Evolutionary conservation across 37 sponge, comb jelly and placozoan genomes (phyloP).

Genomic region (Cliona cf. orientalis): DNA sequence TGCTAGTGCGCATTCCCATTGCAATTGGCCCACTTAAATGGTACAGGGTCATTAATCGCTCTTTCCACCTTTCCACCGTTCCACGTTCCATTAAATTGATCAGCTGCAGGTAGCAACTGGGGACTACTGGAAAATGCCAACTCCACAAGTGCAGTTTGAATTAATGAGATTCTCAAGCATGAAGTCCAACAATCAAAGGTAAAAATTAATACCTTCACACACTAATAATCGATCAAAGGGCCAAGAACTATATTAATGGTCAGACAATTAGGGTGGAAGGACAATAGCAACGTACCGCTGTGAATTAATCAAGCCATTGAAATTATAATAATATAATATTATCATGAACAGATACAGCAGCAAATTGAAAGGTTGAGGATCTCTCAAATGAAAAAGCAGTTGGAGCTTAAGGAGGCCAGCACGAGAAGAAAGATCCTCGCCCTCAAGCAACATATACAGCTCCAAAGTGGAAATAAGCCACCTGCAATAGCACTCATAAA

Average conservation of each 20-base stretch:
- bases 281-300: too few relatives aligned
- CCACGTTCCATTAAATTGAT: too few relatives aligned
- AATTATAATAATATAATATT: background rate
- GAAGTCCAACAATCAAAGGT: conserved; percentile 46
- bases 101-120: too few relatives aligned
- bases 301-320: background rate
- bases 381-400: conserved; percentile 76
- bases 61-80: too few relatives aligned
- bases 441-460: conserved; percentile 78
- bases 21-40: too few relatives aligned
- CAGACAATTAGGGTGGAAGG: too few relatives aligned
- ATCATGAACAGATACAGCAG: conserved; percentile 41
- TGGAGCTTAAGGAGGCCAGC: conserved; percentile 81
- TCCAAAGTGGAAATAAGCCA: background rate
- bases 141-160: conserved; percentile 28
- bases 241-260: background rate
- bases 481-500: too few relatives aligned
- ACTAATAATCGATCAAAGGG: background rate
- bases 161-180: conserved; percentile 26
- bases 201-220: background rate
- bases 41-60: too few relatives aligned
- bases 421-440: conserved; percentile 79
- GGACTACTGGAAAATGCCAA: background rate
- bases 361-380: conserved; percentile 61
- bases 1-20: too few relatives aligned